Percentiles rank a stretch among this genome's conserved stretches.
Conservation (phyloP, 1,140 invertebrate species). For the Atopsyche davidsoni region DNA sequence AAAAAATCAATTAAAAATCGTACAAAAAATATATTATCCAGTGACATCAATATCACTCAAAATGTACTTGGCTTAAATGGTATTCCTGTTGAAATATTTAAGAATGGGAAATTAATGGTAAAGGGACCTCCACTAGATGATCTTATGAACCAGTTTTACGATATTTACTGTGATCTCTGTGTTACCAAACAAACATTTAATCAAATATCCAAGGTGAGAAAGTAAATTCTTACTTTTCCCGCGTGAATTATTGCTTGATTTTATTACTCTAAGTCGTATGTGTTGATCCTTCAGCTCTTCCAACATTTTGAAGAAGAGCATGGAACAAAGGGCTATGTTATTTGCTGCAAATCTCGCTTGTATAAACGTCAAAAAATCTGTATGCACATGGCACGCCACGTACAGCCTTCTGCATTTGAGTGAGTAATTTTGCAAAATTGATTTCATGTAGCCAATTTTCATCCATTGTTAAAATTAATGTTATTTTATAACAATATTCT, state of each 20-base stretch:
- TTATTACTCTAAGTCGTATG: neutral
- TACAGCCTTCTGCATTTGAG: slow-evolving; percentile 27
- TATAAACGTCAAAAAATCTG: slow-evolving; percentile 14
- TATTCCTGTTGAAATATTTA: slow-evolving; percentile 15
- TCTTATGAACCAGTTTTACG: slow-evolving; percentile 16
- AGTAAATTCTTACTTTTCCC: neutral
- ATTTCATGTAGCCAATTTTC: neutral
- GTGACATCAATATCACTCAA: no score
- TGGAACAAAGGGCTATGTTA: slow-evolving; percentile 17
- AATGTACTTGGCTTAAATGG: neutral
- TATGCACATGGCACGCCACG: slow-evolving; percentile 23
- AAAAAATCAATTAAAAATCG: no score
- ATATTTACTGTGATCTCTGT: slow-evolving; percentile 15
- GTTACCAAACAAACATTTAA: slow-evolving; percentile 4
- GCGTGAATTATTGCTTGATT: neutral
- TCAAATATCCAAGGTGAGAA: slow-evolving; percentile 2
- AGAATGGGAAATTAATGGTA: slow-evolving; percentile 19
- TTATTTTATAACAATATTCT: neutral
- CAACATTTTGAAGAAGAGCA: slow-evolving; percentile 14
- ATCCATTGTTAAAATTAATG: neutral
- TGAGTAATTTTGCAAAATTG: slow-evolving; percentile 7
- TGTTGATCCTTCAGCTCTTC: slow-evolving; percentile 10
- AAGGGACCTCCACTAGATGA: slow-evolving; percentile 13
- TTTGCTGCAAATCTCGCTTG: slow-evolving; percentile 20
- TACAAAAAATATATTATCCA: no score